Base-by-base conservation (phyloP, 2,797 vertebrate genomes). In the Myiotriccus ornatus region DNA sequence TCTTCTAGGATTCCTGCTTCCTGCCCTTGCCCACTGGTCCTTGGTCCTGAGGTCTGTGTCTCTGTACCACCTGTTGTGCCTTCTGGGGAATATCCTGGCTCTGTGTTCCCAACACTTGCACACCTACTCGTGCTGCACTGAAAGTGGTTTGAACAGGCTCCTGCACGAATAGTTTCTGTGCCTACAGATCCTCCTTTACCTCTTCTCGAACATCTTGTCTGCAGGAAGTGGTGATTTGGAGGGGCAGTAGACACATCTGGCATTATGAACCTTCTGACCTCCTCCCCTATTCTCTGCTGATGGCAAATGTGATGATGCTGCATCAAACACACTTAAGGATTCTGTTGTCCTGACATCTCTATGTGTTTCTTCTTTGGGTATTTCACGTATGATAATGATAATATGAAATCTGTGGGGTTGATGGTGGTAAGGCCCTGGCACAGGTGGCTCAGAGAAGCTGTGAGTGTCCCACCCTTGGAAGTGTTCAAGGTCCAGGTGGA, bases 51-150 rank as follows among this genome's bases (percentile, higher is more conserved):
- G 14, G 30, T 17, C 17, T 34, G 47, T 55, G 20, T 63, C 41
- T 71, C 43, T 56, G 39, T 49, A 32, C 2, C 55, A 12, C 5
- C 7, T 34, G 0, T 24, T 43, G 77, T 1, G 0, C 52, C 37
- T 87, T 49, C 41, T 63, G 44, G 43, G 62, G 34, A 62, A 18
- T 28, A 10, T 17, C 69, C 69, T 47, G 73, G 9, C 59, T 62
- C 8, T 34, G 32, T 46, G 41, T 55, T 41, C 56, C 81, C 1
- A 0, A 32, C 10, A 1, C 24, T 41, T 41, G 4, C 8, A 27
- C 2, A 4, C 39, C 59, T 41, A 1, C n/a, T 59, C 32, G 10
- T 23, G 22, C 67, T 35, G 16, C 0, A 1, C n/a, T 57, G 23
- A 9, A 50, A 19, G 50, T 5, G 30, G 10, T 30, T 59, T 46